Conservation (phyloP, 2,888 invertebrate species). For the Germaria angustata region DNA sequence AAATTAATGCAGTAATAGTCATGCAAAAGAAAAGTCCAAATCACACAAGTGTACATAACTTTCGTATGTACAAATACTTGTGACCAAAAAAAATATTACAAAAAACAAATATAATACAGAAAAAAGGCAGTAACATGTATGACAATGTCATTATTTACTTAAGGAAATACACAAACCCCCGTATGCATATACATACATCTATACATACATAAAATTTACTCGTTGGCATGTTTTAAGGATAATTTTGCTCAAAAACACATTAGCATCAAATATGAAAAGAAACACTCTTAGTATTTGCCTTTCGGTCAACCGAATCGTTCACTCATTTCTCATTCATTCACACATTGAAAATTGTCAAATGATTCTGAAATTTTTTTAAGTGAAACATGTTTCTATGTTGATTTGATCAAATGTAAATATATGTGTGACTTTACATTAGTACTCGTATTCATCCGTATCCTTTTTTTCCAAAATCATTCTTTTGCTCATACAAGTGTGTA, state of each 20-base stretch:
- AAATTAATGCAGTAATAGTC: neutral
- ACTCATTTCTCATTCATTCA: conserved; percentile 15
- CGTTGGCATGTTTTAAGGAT: neutral
- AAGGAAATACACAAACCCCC: neutral
- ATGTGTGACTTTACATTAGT: neutral
- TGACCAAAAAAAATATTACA: too few species aligned
- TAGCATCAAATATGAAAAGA: neutral
- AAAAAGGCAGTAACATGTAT: too few species aligned
- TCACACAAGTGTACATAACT: neutral
- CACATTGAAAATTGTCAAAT: conserved; percentile 28
- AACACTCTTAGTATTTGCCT: conserved; percentile 24
- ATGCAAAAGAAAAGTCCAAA: neutral
- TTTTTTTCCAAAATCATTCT: neutral
- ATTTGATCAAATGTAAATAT: conserved; percentile 5
- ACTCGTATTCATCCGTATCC: too few species aligned
- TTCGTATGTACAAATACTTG: too few species aligned
- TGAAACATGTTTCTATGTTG: conserved; percentile 2
- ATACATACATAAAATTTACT: neutral
- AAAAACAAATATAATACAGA: too few species aligned
- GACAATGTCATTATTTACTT: conserved; percentile 32
- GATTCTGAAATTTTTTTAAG: too few species aligned
- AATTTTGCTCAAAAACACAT: neutral
- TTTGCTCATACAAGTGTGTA: neutral
- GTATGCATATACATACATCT: too few species aligned
- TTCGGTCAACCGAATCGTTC: conserved; percentile 43